These are phyloP conservation scores for Eledona agricola DNA, from an alignment of 2,888 invertebrate species.

Conservation along the genomic window DNA sequence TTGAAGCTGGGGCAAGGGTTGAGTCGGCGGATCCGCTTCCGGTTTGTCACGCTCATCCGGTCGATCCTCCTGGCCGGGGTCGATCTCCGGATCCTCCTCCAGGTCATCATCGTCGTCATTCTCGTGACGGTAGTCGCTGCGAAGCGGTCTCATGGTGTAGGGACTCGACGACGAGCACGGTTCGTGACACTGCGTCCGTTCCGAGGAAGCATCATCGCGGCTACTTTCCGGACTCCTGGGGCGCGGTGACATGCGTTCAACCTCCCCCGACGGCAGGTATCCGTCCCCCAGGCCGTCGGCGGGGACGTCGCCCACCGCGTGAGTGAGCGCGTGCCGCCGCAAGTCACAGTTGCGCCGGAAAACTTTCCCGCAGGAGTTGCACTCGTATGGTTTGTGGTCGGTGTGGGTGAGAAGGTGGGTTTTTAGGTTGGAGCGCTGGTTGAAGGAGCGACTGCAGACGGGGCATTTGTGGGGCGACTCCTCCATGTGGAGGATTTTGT, in stretches of 20 bases:
- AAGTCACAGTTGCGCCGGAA: slow-evolving; percentile 92
- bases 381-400: slow-evolving; percentile 83
- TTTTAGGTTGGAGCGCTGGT: slow-evolving; percentile 92
- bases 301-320: slow-evolving; percentile 88
- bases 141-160: slow-evolving; percentile 78
- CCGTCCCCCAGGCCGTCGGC: slow-evolving; percentile 66
- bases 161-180: slow-evolving; percentile 61
- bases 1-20: slow-evolving; percentile 66
- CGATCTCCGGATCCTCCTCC: slow-evolving; percentile 59
- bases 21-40: slow-evolving; percentile 61
- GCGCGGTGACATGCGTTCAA: slow-evolving; percentile 52
- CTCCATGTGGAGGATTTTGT: slow-evolving; percentile 94
- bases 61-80: slow-evolving; percentile 60
- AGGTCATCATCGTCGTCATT: slow-evolving; percentile 55
- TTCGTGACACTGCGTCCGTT: slow-evolving; percentile 74
- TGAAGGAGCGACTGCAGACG: slow-evolving; percentile 90
- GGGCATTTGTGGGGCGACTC: slow-evolving; percentile 95
- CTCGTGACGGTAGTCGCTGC: slow-evolving; percentile 55
- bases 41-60: slow-evolving; percentile 67
- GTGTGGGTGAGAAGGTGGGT: slow-evolving; percentile 92
- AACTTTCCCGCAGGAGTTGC: slow-evolving; percentile 89
- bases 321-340: slow-evolving; percentile 87
- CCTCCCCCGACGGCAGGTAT: slow-evolving; percentile 61
- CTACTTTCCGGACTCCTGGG: slow-evolving; percentile 55
- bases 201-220: slow-evolving; percentile 62